Percentiles rank a stretch among this genome's conserved stretches.
phyloP scores from a whole-genome alignment of 2,888 invertebrate genomes.

The Trachelus iudaicus region DNA sequence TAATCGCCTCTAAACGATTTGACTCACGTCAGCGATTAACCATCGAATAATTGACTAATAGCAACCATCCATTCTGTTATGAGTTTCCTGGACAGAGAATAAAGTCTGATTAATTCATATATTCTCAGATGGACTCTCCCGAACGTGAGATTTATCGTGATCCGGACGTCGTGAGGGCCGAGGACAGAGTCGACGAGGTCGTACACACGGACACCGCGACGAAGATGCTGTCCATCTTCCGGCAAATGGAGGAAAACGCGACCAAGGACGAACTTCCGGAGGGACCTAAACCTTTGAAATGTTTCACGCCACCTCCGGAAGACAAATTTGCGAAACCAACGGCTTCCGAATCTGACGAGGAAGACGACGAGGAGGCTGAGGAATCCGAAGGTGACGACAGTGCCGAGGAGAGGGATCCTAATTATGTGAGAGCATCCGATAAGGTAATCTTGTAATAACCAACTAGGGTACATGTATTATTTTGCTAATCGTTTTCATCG shows the following conservation, averaged over 20 bases:
- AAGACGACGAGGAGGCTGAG: conserved; percentile 71
- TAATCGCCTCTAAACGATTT: too few relatives aligned
- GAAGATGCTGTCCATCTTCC: conserved; percentile 88
- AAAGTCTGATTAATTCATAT: too few relatives aligned
- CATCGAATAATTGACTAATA: too few relatives aligned
- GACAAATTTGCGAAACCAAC: conserved; percentile 68
- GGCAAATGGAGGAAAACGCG: conserved; percentile 84
- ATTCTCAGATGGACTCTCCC: conserved; percentile 72
- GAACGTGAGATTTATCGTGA: conserved; percentile 80
- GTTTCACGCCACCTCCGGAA: conserved; percentile 91
- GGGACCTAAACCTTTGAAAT: conserved; percentile 84
- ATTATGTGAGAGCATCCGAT: conserved; percentile 67
- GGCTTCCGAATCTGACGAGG: conserved; percentile 65
- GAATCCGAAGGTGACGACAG: conserved; percentile 67
- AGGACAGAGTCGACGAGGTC: conserved; percentile 68
- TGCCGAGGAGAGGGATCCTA: conserved; percentile 61
- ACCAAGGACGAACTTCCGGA: conserved; percentile 68
- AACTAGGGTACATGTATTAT: too few relatives aligned
- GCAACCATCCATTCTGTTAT: too few relatives aligned
- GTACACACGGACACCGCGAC: conserved; percentile 75
- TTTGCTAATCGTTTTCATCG: too few relatives aligned
- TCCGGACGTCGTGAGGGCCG: conserved; percentile 77
- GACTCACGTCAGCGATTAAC: too few relatives aligned
- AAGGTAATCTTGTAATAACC: conserved; percentile 50
- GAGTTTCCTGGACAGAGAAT: too few relatives aligned